Conservation (phyloP, 2,113 vertebrate genomes). For the Illadopsis cleaveri region DNA sequence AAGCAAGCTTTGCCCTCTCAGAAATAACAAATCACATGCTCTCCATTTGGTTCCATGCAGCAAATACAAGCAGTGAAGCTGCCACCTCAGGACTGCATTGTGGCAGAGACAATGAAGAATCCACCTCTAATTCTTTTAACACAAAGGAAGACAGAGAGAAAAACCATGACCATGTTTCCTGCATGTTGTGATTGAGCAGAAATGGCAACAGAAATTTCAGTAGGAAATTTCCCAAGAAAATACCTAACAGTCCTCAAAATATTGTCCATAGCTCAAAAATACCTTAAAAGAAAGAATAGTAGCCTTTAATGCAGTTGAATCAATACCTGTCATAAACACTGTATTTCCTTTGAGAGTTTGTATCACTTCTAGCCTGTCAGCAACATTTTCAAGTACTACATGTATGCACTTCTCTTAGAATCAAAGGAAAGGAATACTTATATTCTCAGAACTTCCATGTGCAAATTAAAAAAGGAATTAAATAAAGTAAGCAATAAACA, state of each 20-base stretch:
- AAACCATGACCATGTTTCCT: background rate
- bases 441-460: conserved; percentile 8
- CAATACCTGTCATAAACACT: conserved; percentile 29
- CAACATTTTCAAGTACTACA: conserved; percentile 52
- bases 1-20: background rate
- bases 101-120: background rate
- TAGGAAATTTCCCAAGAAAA: background rate
- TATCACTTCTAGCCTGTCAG: conserved; percentile 48
- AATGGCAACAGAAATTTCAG: background rate
- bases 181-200: background rate
- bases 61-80: conserved; percentile 32
- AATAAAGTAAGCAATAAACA: background rate
- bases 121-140: background rate
- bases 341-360: background rate
- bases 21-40: background rate
- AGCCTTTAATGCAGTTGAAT: conserved; percentile 28
- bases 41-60: background rate
- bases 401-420: conserved; percentile 11
- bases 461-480: background rate
- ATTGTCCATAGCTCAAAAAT: background rate
- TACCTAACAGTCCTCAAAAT: background rate
- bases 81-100: background rate
- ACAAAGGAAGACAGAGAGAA: background rate
- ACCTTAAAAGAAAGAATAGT: conserved; percentile 23
- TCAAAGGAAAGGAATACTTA: conserved; percentile 51